Percentiles rank a stretch among this genome's conserved stretches.
phyloP scores from a whole-genome alignment of 2,113 vertebrate species.

The Micronisus gabar region DNA sequence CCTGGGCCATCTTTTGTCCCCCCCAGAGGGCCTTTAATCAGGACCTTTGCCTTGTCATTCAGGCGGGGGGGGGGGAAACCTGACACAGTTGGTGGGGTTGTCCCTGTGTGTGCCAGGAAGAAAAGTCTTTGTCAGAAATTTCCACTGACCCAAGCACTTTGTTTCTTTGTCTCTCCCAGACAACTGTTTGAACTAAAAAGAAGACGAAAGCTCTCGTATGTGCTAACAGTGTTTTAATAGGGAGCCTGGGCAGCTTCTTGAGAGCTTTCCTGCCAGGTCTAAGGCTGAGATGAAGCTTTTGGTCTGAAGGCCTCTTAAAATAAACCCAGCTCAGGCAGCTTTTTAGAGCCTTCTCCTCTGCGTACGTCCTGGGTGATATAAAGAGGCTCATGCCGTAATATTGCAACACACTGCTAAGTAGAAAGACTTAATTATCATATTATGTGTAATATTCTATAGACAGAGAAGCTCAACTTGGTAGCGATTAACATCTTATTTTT shows the following conservation, averaged over 20 bases:
- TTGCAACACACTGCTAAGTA: neutral
- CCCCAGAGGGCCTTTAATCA: slow-evolving; percentile 78
- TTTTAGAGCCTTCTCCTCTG: neutral
- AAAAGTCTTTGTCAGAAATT: slow-evolving; percentile 80
- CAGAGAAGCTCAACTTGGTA: neutral
- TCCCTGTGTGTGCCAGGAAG: slow-evolving; percentile 70
- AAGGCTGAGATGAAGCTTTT: slow-evolving; percentile 7
- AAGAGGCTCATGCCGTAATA: neutral
- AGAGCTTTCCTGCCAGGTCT: slow-evolving; percentile 38
- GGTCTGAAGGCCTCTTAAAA: slow-evolving; percentile 35
- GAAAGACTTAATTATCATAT: neutral
- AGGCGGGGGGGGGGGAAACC: neutral
- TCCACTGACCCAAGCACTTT: slow-evolving; percentile 71
- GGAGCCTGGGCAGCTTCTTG: slow-evolving; percentile 30
- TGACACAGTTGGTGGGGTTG: slow-evolving; percentile 55
- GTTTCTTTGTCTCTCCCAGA: slow-evolving; percentile 72
- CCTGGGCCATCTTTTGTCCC: slow-evolving; percentile 71
- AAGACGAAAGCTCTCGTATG: neutral
- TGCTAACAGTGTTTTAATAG: slow-evolving; percentile 44
- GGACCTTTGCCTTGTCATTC: slow-evolving; percentile 74
- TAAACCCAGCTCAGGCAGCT: slow-evolving; percentile 1
- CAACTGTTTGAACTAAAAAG: slow-evolving; percentile 65
- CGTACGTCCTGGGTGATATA: neutral
- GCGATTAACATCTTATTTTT: neutral
- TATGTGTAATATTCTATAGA: neutral